Conservation (phyloP, 1,140 invertebrate genomes). For the Magallana angulata region DNA sequence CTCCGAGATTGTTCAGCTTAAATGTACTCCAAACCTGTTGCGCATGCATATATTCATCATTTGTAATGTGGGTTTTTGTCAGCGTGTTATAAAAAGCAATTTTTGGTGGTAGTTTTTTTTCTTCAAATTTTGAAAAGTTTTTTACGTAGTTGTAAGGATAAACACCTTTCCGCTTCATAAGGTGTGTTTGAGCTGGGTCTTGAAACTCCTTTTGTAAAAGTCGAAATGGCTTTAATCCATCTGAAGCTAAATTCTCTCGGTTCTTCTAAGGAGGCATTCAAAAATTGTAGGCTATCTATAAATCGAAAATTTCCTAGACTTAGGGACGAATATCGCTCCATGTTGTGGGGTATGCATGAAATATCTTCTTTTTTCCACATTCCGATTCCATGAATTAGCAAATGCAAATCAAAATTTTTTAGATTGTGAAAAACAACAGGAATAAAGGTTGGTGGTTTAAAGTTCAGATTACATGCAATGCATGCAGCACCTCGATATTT, state of each 20-base stretch:
- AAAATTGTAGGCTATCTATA: slow-evolving; percentile 46
- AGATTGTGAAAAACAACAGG: slow-evolving; percentile 52
- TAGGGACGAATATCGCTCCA: slow-evolving; percentile 46
- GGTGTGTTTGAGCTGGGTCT: slow-evolving; percentile 3
- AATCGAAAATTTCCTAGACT: slow-evolving; percentile 34
- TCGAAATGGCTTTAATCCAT: slow-evolving; percentile 33
- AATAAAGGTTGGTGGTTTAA: slow-evolving; percentile 39
- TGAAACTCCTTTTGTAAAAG: slow-evolving; percentile 31
- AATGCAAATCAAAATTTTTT: slow-evolving; percentile 33
- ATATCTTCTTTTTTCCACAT: slow-evolving; percentile 53
- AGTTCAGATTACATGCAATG: too few relatives aligned
- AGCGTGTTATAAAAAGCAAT: slow-evolving; percentile 12
- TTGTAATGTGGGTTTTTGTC: slow-evolving; percentile 18
- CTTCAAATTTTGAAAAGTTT: neutral
- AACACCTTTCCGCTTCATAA: neutral
- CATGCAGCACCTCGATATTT: slow-evolving; percentile 46
- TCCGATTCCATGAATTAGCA: slow-evolving; percentile 17
- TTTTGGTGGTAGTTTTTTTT: neutral
- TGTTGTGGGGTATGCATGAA: slow-evolving; percentile 45
- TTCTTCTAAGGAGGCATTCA: slow-evolving; percentile 63
- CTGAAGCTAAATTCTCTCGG: slow-evolving; percentile 39
- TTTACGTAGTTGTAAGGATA: neutral
- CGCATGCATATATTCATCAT: slow-evolving; percentile 40
- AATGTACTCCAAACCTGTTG: slow-evolving; percentile 35
- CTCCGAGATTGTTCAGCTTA: slow-evolving; percentile 34